A percentile compares a stretch with the other conserved stretches of the same genome.
These are phyloP conservation scores for Apogon talboti DNA, from an alignment of 2,797 vertebrate species.

Conservation along the genomic window DNA sequence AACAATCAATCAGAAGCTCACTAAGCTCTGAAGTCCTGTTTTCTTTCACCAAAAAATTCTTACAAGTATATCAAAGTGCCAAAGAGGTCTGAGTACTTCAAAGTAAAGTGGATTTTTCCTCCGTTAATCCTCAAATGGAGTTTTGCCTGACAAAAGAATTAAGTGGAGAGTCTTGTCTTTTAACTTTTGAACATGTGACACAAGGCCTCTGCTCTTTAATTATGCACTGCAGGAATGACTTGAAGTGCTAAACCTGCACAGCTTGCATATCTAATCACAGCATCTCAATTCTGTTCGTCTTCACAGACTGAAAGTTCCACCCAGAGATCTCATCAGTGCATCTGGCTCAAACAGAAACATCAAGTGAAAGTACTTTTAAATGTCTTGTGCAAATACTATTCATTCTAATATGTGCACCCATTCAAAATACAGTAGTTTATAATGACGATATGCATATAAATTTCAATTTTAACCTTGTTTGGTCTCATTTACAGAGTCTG, in stretches of 20 bases:
- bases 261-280: not conserved
- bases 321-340: not conserved
- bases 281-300: slow-evolving; percentile 6
- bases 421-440: too few relatives aligned
- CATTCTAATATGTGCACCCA: too few relatives aligned
- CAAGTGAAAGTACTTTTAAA: too few relatives aligned
- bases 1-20: slow-evolving; percentile 42
- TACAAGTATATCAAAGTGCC: slow-evolving; percentile 22
- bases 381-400: too few relatives aligned
- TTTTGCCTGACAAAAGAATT: slow-evolving; percentile 25
- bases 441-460: too few relatives aligned
- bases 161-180: slow-evolving; percentile 20
- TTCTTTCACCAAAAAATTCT: slow-evolving; percentile 12
- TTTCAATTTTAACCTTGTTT: too few relatives aligned
- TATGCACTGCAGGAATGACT: not conserved
- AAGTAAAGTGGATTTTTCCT: slow-evolving; percentile 22
- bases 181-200: slow-evolving; percentile 10
- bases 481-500: too few relatives aligned
- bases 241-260: slow-evolving; percentile 2
- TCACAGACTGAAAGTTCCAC: not conserved
- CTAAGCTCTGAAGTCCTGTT: slow-evolving; percentile 25
- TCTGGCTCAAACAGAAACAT: not conserved
- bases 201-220: slow-evolving; percentile 1
- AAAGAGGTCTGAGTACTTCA: slow-evolving; percentile 28
- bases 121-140: slow-evolving; percentile 28